These are phyloP conservation scores for Sarcophaga carnaria DNA, from an alignment of 2,888 invertebrate species.

Conservation along the genomic window DNA sequence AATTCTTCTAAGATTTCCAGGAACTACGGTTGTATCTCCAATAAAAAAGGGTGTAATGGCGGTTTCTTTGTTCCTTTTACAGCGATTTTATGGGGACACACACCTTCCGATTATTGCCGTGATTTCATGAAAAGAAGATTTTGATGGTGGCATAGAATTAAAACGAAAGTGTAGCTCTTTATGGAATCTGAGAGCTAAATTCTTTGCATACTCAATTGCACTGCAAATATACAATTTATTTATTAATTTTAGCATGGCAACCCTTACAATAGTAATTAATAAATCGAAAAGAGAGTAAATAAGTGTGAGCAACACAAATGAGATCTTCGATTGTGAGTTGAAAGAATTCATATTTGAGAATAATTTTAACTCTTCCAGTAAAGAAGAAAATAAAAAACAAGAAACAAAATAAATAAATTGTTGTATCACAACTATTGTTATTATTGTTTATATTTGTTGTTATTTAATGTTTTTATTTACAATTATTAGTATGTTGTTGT, in stretches of 20 bases:
- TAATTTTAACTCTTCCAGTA: constrained; percentile 38
- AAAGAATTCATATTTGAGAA: constrained; percentile 50
- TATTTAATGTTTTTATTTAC: constrained; percentile 20
- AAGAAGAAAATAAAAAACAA: constrained; percentile 40
- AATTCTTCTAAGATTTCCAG: too few relatives aligned
- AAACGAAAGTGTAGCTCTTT: too few relatives aligned
- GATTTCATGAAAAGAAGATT: too few relatives aligned
- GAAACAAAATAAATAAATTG: constrained; percentile 44
- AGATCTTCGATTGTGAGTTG: constrained; percentile 44
- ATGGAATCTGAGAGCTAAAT: too few relatives aligned
- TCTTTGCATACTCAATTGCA: too few relatives aligned
- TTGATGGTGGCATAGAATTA: too few relatives aligned
- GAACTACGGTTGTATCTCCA: too few relatives aligned
- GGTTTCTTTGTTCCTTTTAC: too few relatives aligned
- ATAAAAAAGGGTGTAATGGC: too few relatives aligned
- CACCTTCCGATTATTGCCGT: too few relatives aligned
- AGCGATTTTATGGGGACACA: too few relatives aligned
- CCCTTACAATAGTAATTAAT: not conserved
- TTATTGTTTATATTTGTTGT: constrained; percentile 28
- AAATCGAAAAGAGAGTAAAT: constrained; percentile 16
- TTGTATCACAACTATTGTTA: constrained; percentile 21
- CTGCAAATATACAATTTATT: not conserved
- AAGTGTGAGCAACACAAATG: constrained; percentile 17
- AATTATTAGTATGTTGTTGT: constrained; percentile 12
- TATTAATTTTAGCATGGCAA: not conserved